These are phyloP conservation scores for Cosmia trapezina DNA, from an alignment of 2,888 invertebrate species.

Conservation along the genomic window DNA sequence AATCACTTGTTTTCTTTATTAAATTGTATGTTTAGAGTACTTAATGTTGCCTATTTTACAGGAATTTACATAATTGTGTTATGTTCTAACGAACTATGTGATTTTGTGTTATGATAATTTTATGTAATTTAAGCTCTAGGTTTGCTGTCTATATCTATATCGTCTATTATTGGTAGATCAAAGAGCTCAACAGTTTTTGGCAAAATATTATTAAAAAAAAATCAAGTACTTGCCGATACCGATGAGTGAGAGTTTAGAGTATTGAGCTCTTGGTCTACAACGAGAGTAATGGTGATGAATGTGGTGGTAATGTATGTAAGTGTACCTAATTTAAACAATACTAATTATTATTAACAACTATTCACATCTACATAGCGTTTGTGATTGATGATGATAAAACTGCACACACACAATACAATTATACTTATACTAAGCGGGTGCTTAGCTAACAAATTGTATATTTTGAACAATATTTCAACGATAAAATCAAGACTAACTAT, in stretches of 20 bases:
- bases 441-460: neutral
- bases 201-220: neutral
- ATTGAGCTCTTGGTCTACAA: slow-evolving; percentile 25
- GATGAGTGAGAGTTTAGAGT: neutral
- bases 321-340: slow-evolving; percentile 22
- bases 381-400: slow-evolving; percentile 14
- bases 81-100: slow-evolving; percentile 42
- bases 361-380: neutral
- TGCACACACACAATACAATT: neutral
- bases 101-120: slow-evolving; percentile 28
- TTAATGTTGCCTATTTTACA: slow-evolving; percentile 68
- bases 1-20: slow-evolving; percentile 59
- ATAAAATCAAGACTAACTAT: neutral
- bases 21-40: slow-evolving; percentile 57
- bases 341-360: neutral
- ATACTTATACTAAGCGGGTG: neutral
- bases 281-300: neutral
- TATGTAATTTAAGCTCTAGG: slow-evolving; percentile 4
- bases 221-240: too few species aligned
- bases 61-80: slow-evolving; percentile 75
- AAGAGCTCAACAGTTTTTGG: slow-evolving; percentile 7
- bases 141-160: neutral
- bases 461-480: neutral
- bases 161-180: neutral
- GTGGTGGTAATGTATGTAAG: slow-evolving; percentile 9